Base-by-base conservation (phyloP, 2,113 vertebrate genomes). In the Phoxinus phoxinus region DNA sequence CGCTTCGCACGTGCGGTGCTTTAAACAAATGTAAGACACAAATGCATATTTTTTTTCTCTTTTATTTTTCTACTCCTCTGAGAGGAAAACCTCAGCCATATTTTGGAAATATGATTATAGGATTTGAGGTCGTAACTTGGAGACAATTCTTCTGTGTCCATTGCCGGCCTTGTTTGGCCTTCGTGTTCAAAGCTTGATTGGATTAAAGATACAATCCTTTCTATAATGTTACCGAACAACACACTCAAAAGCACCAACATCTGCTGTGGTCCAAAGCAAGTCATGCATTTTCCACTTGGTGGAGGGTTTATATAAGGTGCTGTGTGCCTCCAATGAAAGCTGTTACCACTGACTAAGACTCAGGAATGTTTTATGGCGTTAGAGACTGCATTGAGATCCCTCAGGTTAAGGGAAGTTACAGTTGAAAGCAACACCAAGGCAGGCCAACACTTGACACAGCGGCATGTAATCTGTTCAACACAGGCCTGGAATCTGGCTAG, bases 41-140 rank as follows among this genome's bases (percentile, higher is more conserved):
- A 41, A 77, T 17, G 17, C 12, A 27, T 71, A 1, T 23, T 71
- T 71, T 23, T 5, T 37, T 58, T 46, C 10, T 19, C 11, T 73
- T 46, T 63, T n/a, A 41, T 21, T 87, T 88, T 72, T 77, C 35
- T 41, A 73, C 79, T 86, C 80, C 84, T 86, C 53, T 0, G 74
- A 84, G 80, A 69, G 69, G 13, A 71, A 65, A 65, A 83, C 84
- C 41, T 80, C 53, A 86, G 27, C 37, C 59, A 88, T 78, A 44
- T 85, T 85, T 83, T 86, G 73, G 63, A 83, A 86, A 83, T 69
- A 58, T 48, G 84, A 86, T 65, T 65, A 88, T 67, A 76, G 37
- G 61, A 56, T 85, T 85, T 74, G 78, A 30, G 37, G 35, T 75
- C 13, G 75, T 37, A 76, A 25, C 9, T 19, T 41, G 48, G 56